Percentiles rank a stretch among this genome's conserved stretches.
These are phyloP conservation scores for Epicampocera succincta DNA, from an alignment of 2,888 invertebrate species.

Conservation along the genomic window DNA sequence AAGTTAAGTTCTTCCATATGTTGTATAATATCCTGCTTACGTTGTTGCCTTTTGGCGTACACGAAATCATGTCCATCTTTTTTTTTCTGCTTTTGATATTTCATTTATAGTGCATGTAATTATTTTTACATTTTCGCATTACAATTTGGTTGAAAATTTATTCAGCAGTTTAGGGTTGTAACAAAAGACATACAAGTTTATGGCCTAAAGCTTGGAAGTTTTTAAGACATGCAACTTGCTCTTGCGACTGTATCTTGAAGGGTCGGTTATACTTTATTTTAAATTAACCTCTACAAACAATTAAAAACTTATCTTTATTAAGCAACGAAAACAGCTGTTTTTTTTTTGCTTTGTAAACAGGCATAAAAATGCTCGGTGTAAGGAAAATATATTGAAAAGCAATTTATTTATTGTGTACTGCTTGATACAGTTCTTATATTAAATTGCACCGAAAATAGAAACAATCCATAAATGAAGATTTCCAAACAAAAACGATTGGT, in stretches of 20 bases:
- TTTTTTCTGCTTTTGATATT: neutral
- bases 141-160: constrained; percentile 31
- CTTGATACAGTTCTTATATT: too few species aligned
- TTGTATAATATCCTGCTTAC: constrained; percentile 43
- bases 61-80: constrained; percentile 51
- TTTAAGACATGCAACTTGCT: constrained; percentile 57
- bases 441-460: too few species aligned
- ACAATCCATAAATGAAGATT: too few species aligned
- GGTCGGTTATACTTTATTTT: neutral
- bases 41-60: constrained; percentile 61
- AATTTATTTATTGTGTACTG: too few species aligned
- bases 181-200: constrained; percentile 44
- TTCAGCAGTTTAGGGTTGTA: constrained; percentile 1
- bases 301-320: too few species aligned
- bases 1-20: constrained; percentile 54
- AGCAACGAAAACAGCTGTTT: too few species aligned
- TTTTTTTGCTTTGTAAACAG: too few species aligned
- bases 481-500: too few species aligned
- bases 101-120: constrained; percentile 40
- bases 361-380: too few species aligned
- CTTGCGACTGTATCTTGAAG: neutral
- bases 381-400: too few species aligned
- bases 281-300: too few species aligned
- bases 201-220: constrained; percentile 49
- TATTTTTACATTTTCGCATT: constrained; percentile 49